Evolutionary conservation across 2,797 vertebrate genomes (phyloP).

Genomic region (Morelia viridis): DNA sequence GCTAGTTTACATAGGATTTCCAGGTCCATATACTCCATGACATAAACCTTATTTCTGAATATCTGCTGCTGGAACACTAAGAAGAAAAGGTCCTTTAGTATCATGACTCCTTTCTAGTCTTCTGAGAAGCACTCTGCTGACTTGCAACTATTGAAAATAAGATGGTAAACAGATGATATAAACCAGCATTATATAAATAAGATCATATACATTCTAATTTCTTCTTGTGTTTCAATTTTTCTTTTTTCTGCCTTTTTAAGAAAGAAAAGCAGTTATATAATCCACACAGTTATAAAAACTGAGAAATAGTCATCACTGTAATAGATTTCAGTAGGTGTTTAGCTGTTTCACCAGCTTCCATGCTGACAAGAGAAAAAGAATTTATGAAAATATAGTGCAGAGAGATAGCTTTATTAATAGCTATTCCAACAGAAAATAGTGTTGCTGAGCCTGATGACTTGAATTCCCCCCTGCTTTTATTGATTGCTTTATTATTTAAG

Average conservation of each 20-base stretch:
- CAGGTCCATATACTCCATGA: background rate
- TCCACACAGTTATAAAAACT: constrained; percentile 46
- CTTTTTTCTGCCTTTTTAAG: background rate
- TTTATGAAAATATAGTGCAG: constrained; percentile 59
- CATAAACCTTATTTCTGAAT: background rate
- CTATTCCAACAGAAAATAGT: constrained; percentile 63
- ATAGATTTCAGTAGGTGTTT: constrained; percentile 50
- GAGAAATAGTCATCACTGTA: constrained; percentile 41
- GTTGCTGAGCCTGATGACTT: constrained; percentile 70
- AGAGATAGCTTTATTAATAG: constrained; percentile 75
- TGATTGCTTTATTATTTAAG: constrained; percentile 77
- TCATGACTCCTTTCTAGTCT: background rate
- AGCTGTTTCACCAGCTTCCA: constrained; percentile 42
- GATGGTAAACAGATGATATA: background rate
- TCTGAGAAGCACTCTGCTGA: background rate
- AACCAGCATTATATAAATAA: background rate
- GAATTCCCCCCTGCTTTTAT: constrained; percentile 71
- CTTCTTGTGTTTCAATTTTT: constrained; percentile 38
- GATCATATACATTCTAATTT: constrained; percentile 31
- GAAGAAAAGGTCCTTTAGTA: background rate
- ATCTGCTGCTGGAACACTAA: background rate
- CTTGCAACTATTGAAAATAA: background rate
- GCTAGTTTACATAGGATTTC: background rate
- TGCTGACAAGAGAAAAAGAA: constrained; percentile 54
- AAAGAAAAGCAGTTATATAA: constrained; percentile 38